Evolutionary conservation across 1,140 invertebrate genomes (phyloP), one percentile per base, ranked within the genome.

Genomic region (Ganaspis sp.): DNA sequence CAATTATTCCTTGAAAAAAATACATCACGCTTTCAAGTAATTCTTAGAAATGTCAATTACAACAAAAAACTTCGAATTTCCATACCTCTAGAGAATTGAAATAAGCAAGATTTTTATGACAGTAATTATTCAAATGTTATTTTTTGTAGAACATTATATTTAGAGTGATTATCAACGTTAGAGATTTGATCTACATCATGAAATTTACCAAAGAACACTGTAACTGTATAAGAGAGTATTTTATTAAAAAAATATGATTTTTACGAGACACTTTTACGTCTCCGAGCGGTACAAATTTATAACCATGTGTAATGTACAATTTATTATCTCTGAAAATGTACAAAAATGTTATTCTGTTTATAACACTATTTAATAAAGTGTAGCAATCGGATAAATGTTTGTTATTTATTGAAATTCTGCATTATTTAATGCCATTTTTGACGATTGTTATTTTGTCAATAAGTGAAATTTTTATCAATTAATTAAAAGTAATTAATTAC

Each of bases 261-360:
- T 69, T 29, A 75, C 15, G 37, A 37, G 26, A 53, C 64, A 37
- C 72, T 70, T 79, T 79, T 70, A 70, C 58, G 40, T 77, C 53
- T 73, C 72, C 69, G 37, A 81, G 53, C 71, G 53, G 74, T 85
- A 86, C 76, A 87, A 82, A 83, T 84, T 87, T 86, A 79, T 84
- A 79, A 74, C 58, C 5, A 64, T 76, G 73, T 85, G 79, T 81
- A 80, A 80, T 79, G 79, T 73, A 79, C 69, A 75, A 12, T 70
- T 78, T 84, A 81, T 76, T 73, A 73, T 34, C 75, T 77, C 71
- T 76, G 72, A 82, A 73, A 71, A 81, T 86, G 79, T 86, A 82
- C 81, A 86, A 85, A 87, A 80, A 70, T 73, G 70, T 77, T 83
- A 69, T 76, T 76, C 64, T 82, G 76, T 78, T 82, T 81, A 86